Base-by-base conservation (phyloP, 2,888 invertebrate species). In the Automeris io region DNA sequence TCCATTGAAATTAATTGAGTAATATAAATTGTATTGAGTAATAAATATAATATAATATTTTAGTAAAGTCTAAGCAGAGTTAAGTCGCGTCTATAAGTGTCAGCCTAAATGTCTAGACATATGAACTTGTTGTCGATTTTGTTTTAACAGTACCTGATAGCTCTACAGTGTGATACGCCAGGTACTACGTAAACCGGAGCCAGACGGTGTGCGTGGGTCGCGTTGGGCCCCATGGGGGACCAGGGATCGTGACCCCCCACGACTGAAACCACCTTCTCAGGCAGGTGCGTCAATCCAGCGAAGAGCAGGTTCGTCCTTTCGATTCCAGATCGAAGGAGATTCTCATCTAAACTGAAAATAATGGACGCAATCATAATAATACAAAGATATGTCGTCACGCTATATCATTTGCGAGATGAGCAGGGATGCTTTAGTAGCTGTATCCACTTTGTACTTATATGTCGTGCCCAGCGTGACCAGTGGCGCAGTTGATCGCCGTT, bases 231-330 rank as follows among this genome's bases (percentile, higher is more conserved):
- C 74, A 74, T 51, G 0, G 77, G 75, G 0, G 66, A 50, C 82
- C 81, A 82, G 13, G 82, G 83, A 62, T 83, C 83, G 41, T 59
- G 66, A 0, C 60, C 62, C 0, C 77, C 79, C 1, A 56, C 62
- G 2, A 72, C 79, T 0, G 78, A 70, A 6, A 81, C 61, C 54
- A 77, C 76, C 40, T 47, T 39, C 54, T 82, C 80, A 0, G 83
- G 82, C 3, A 77, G 40, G 24, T 54, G 55, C 0, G 50, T 38
- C 32, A 66, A 44, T 0, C 78, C 80, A 0, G 57, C 80, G 55
- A 77, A 82, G 21, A 83, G 42, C 0, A 73, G 49, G 60, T 89
- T 89, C 0, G 88, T 88, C 6, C 88, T 69, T 4, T 53, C 54
- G 5, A 89, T 68, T 12, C 87, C 82, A 0, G 49, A 45, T 0